phyloP scores from a whole-genome alignment of 2,888 invertebrate genomes.

The Cataglyphis cursor region DNA sequence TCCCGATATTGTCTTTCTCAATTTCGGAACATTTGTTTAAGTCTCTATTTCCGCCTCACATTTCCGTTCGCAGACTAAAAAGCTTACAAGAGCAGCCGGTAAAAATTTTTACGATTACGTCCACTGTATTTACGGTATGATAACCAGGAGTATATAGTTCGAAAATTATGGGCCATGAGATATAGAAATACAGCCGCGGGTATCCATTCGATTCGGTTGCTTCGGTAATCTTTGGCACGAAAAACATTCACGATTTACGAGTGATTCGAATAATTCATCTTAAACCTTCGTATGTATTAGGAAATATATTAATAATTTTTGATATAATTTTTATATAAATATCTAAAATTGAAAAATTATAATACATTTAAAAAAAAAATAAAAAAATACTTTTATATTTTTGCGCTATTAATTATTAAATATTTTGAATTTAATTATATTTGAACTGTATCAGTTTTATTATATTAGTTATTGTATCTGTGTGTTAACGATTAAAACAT shows the following conservation, averaged over 20 bases:
- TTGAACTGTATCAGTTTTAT: background rate
- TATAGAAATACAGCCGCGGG: slow-evolving; percentile 42
- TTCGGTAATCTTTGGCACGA: slow-evolving; percentile 34
- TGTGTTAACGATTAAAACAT: slow-evolving; percentile 1
- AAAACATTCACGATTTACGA: slow-evolving; percentile 32
- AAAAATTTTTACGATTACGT: slow-evolving; percentile 49
- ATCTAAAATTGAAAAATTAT: too few relatives aligned
- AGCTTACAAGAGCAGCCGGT: slow-evolving; percentile 20
- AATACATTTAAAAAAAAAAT: background rate
- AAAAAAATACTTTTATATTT: background rate
- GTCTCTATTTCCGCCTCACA: background rate
- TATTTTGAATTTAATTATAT: background rate
- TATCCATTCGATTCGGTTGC: slow-evolving; percentile 17
- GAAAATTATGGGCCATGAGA: slow-evolving; percentile 50
- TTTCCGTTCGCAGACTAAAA: background rate
- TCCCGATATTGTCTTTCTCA: background rate
- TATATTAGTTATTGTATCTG: background rate
- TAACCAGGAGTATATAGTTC: slow-evolving; percentile 34
- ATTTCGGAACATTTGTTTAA: slow-evolving; percentile 9
- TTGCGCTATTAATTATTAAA: background rate
- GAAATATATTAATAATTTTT: background rate
- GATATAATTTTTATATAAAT: background rate
- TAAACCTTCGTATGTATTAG: background rate
- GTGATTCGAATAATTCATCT: slow-evolving; percentile 33
- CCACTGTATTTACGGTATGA: slow-evolving; percentile 42